Base-by-base conservation (phyloP, 53 echinoderm and acorn worm genomes). In the Apostichopus leukothele region DNA sequence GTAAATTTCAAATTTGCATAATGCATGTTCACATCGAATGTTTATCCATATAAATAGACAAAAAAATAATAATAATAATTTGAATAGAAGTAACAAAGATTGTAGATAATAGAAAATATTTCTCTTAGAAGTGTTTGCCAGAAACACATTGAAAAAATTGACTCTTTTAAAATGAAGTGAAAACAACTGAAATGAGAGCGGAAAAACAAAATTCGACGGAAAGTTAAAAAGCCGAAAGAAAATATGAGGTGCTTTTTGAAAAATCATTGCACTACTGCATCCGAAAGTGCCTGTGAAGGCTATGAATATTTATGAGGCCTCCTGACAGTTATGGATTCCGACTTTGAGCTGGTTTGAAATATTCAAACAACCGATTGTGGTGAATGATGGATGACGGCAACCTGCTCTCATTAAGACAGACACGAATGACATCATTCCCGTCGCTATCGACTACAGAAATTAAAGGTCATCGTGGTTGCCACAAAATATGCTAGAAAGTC, bases 121-220 rank as follows among this genome's bases (percentile, higher is more conserved):
- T 59, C 55, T 81, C 81, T 81, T 55, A 54, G 6, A 22, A 22
- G 81, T 81, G 81, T 81, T 81, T 81, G 54, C 81, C 81, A 81
- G 81, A 81, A 81, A 81, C 81, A 81, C 81, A 81, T 81, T 18
- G 18, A 39, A 52, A 81, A 52, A 21, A 52, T 79, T 19, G 21
- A 55, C 9, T 54, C 18, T 80, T 76, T 27, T 76, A 14, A 8
- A 51, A 53, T 80, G 59, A 54, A 10, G 71, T 71, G 71, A 18
- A 71, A 71, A 19, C 6, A 71, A 19, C 71, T n/a, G 20, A 71
- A 6, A 18, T 16, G 18, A 18, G 18, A 81, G 51, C 81, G 39
- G 39, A 39, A 81, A 80, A 81, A 22, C 53, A 81, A 81, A 25
- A 55, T 54, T 81, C 5, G 54, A 71, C 18, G 6, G 18, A 71